A percentile compares a stretch with the other conserved stretches of the same genome.
phyloP scores from a whole-genome alignment of 1,140 invertebrate species.

The Stenopsyche tienmushanensis region DNA sequence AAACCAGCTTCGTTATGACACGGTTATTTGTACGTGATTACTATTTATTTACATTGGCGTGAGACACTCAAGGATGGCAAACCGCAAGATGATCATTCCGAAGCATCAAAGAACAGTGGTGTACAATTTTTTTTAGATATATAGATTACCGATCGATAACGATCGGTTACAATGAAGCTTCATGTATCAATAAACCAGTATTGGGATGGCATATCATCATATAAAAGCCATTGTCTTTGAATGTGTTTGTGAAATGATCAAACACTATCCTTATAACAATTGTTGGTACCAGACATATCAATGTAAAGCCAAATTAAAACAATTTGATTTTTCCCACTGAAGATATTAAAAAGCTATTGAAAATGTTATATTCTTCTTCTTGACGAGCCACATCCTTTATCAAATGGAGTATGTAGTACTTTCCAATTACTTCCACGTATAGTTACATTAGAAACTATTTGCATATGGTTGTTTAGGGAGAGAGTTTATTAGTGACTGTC shows the following conservation, averaged over 20 bases:
- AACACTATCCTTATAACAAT: background rate
- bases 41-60: background rate
- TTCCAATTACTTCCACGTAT: too few species aligned
- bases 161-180: background rate
- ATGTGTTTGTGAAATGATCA: background rate
- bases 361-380: too few species aligned
- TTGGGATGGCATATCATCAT: too few species aligned
- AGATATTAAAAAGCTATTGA: too few species aligned
- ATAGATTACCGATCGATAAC: background rate
- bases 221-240: too few species aligned
- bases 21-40: background rate
- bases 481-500: too few species aligned
- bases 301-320: background rate
- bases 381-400: too few species aligned
- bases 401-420: too few species aligned
- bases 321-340: too few species aligned
- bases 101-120: background rate
- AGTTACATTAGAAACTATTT: too few species aligned
- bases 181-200: background rate
- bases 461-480: too few species aligned
- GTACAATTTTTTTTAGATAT: background rate
- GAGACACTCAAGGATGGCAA: conserved; percentile 3
- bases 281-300: background rate
- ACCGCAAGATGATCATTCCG: background rate
- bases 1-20: conserved; percentile 8